Base-by-base conservation (phyloP, 2,797 vertebrate genomes). In the Falco naumanni region DNA sequence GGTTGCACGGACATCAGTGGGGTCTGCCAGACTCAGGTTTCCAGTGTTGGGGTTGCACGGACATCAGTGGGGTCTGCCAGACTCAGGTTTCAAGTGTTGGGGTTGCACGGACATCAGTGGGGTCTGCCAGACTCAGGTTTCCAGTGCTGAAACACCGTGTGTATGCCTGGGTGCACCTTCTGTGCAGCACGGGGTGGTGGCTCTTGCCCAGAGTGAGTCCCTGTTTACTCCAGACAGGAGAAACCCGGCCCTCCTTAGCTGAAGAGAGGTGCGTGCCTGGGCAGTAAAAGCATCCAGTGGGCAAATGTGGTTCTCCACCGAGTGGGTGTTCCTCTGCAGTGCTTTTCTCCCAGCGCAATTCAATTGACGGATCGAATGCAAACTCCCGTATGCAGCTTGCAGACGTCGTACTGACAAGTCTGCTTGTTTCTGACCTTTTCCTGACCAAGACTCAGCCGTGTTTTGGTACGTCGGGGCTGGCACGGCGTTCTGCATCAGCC, bases 161-260 rank as follows among this genome's bases (percentile, higher is more conserved):
- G 11, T 5, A 3, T 22, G 2, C 20, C 16, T 5, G 11, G 20
- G 13, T 8, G 0, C 39, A 17, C 33, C 41, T 21, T 34, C 26
- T n/a, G 16, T 3, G 51, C 25, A 8, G n/a, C 15, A 0, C 0
- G 5, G 39, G 22, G n/a, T 5, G 5, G 50, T 2, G 16, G 7
- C 68, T 80, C 25, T 14, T 56, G 60, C 25, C 50, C 22, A 5
- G 37, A 10, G 8, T 1, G 39, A 63, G 28, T 12, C 57, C 47
- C 28, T 39, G 26, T 57, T 71, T 29, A 2, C 47, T 63, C 16
- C 21, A 9, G 17, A 1, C 26, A 25, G 60, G 41, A 82, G 47
- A 20, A 90, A 25, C 50, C 56, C 28, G 61, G 47, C 22, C 37
- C 16, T 28, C 47, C 48, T 26, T 5, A 50, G 29, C 61, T 45